These are phyloP conservation scores for Microplitis manilae DNA, from an alignment of 2,888 invertebrate species.

Conservation along the genomic window DNA sequence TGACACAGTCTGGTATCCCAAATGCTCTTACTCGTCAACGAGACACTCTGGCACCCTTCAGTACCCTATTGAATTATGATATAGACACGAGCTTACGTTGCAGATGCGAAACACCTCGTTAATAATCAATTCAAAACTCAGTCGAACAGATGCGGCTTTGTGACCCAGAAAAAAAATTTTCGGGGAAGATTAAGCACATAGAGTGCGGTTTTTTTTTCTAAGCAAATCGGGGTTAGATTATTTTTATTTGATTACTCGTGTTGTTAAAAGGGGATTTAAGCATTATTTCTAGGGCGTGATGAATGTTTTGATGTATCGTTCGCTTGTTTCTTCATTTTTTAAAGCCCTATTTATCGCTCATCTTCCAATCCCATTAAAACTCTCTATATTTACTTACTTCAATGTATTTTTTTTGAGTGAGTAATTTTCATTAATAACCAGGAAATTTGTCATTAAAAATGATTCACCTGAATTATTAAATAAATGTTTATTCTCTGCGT, in stretches of 20 bases:
- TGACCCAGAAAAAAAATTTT: constrained; percentile 24
- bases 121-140: constrained; percentile 24
- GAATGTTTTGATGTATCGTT: neutral
- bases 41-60: neutral
- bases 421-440: neutral
- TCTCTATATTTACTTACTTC: neutral
- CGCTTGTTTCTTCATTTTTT: neutral
- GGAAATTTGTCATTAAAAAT: neutral
- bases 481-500: neutral
- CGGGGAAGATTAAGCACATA: neutral
- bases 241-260: neutral
- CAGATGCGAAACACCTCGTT: constrained; percentile 29
- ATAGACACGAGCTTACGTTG: constrained; percentile 1
- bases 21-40: neutral
- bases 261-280: constrained; percentile 10
- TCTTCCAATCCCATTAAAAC: neutral
- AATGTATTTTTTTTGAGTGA: neutral
- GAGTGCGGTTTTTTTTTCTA: constrained; percentile 6
- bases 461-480: neutral
- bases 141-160: constrained; percentile 32
- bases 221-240: neutral
- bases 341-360: neutral
- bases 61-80: neutral
- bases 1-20: neutral
- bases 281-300: constrained; percentile 9